Conservation (phyloP, 1,140 invertebrate species). For the Euura saliciscinereae region DNA sequence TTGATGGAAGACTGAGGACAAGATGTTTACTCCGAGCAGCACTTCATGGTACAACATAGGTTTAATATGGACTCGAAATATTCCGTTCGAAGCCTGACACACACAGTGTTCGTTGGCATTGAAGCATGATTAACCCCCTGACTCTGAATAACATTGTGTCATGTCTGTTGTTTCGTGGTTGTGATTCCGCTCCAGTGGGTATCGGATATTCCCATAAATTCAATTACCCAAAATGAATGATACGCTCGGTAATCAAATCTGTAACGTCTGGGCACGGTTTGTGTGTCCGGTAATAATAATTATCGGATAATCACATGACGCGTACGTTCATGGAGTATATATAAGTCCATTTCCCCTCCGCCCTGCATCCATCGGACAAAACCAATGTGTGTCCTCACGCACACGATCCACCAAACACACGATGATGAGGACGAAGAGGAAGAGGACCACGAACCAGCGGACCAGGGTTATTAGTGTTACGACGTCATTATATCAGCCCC, state of each 20-base stretch:
- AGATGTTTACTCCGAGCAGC: too few species aligned
- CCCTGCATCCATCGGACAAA: not conserved
- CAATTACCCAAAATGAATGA: slow-evolving; percentile 2
- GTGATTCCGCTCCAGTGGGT: too few species aligned
- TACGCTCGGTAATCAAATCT: not conserved
- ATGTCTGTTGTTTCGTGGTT: not conserved
- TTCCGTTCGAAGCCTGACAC: too few species aligned
- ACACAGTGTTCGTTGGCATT: too few species aligned
- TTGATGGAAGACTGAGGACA: too few species aligned
- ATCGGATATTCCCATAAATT: not conserved
- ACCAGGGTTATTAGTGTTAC: not conserved
- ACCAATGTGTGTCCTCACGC: too few species aligned
- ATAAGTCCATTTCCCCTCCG: not conserved
- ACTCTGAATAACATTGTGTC: not conserved
- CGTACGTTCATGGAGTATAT: not conserved
- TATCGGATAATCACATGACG: not conserved
- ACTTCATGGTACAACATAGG: too few species aligned
- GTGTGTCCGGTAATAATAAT: not conserved
- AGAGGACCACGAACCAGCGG: not conserved
- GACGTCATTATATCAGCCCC: slow-evolving; percentile 2
- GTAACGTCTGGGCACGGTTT: too few species aligned
- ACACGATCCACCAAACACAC: not conserved
- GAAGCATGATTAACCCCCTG: too few species aligned
- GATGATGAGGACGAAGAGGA: not conserved
- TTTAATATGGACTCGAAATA: too few species aligned